Evolutionary conservation across 1,140 invertebrate species (phyloP), one percentile per base, ranked within the genome.

Genomic region (Rhagoletis zephyria): DNA sequence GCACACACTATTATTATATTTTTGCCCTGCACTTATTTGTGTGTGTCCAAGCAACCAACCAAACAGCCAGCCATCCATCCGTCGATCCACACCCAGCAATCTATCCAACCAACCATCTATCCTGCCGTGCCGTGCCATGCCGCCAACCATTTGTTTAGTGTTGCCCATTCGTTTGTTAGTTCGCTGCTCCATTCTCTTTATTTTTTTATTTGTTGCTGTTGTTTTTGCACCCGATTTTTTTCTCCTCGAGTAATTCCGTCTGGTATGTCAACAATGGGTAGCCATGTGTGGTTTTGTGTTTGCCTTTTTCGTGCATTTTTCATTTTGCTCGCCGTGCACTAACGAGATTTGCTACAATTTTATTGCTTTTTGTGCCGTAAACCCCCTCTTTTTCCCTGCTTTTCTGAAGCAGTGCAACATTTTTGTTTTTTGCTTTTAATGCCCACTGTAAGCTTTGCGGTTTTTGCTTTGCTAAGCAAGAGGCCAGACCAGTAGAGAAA

Each of bases 241-340:
- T 81, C 48, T 81, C 74, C 51, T 56, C 48, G 74, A 81, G 74
- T 81, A 81, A 81, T 81, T 81, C 74, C 74, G 74, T 81, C 74
- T 81, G 74, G 74, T 81, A 81, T 81, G 74, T 81, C 74, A 81
- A 81, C 74, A 81, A 81, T 81, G 74, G 74, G 74, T 56, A 81
- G 74, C 74, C 74, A 81, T 56, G 74, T 81, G 74, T 81, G 74
- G 48, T 51, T 30, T 81, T 81, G 74, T 81, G 14, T 81, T 19
- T 81, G 51, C 16, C 70, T 51, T 81, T 81, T 81, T 56, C 5
- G 67, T 81, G 74, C 74, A 81, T 81, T 81, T 81, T 81, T 81
- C 74, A 81, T 81, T 81, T 81, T 81, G 74, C 6, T 81, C n/a
- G 7, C 48, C 56, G 48, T 56, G 74, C 56, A 81, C 74, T 81